These are phyloP conservation scores for Phaethornis superciliosus DNA, from an alignment of 2,113 vertebrate genomes.

Conservation along the genomic window DNA sequence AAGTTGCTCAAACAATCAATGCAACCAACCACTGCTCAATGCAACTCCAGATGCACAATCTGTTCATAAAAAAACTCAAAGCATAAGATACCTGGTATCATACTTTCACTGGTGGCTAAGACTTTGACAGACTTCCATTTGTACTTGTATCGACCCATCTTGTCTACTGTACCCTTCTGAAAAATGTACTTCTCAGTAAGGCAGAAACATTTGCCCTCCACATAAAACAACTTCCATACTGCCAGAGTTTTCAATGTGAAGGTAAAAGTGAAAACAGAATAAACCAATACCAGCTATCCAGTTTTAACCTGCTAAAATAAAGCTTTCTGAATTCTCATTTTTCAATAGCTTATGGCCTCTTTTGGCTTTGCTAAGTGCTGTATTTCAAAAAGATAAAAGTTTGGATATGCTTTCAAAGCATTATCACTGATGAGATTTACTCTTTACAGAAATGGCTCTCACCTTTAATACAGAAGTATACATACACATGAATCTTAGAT, in stretches of 20 bases:
- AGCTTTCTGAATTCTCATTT: background rate
- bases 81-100: rapidly evolving
- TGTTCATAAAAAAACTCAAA: background rate
- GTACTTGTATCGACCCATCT: background rate
- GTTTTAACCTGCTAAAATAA: background rate
- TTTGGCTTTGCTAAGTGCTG: background rate
- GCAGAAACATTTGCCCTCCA: background rate
- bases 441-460: no score
- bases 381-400: background rate
- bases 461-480: no score
- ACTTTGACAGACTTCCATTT: background rate
- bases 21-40: background rate
- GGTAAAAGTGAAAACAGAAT: background rate
- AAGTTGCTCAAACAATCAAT: background rate
- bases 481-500: no score
- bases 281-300: background rate
- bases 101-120: background rate
- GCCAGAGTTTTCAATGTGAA: background rate
- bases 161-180: background rate
- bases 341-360: background rate
- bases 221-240: background rate
- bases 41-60: background rate
- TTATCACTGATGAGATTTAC: background rate
- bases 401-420: background rate
- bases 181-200: background rate